Conservation (phyloP, 2,888 invertebrate species). For the Geophilus truncorum region DNA sequence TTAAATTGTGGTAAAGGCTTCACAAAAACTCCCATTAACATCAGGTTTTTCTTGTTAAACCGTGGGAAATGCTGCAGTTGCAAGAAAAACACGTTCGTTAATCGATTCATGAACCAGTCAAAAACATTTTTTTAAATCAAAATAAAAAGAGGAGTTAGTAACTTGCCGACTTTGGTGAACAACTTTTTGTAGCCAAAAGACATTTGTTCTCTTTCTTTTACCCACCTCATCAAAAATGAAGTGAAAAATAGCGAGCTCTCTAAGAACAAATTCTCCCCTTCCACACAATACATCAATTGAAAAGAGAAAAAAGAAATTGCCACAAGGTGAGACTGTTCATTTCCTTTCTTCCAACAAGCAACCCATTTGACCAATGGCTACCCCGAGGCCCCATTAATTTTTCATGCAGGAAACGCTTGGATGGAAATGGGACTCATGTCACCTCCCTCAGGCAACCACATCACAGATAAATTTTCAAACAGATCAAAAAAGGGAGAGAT, state of each 20-base stretch:
- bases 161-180: background rate
- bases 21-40: too few relatives aligned
- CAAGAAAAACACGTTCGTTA: too few relatives aligned
- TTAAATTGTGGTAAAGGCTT: too few relatives aligned
- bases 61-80: too few relatives aligned
- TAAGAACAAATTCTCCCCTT: background rate
- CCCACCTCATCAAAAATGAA: background rate
- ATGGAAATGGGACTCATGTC: background rate
- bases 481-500: background rate
- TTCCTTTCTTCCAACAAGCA: background rate
- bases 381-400: conserved; percentile 4
- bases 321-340: conserved; percentile 4
- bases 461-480: background rate
- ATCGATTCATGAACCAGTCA: too few relatives aligned
- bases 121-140: background rate
- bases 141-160: background rate
- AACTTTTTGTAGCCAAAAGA: background rate
- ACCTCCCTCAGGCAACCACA: background rate
- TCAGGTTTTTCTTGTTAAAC: too few relatives aligned
- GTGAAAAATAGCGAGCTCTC: background rate
- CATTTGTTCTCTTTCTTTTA: background rate
- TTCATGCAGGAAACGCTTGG: background rate
- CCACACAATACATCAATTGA: conserved; percentile 9
- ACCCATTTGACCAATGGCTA: conserved; percentile 12
- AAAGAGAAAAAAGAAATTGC: background rate